Base-by-base conservation (phyloP, 2,113 vertebrate species). In the Salvelinus namaycush region DNA sequence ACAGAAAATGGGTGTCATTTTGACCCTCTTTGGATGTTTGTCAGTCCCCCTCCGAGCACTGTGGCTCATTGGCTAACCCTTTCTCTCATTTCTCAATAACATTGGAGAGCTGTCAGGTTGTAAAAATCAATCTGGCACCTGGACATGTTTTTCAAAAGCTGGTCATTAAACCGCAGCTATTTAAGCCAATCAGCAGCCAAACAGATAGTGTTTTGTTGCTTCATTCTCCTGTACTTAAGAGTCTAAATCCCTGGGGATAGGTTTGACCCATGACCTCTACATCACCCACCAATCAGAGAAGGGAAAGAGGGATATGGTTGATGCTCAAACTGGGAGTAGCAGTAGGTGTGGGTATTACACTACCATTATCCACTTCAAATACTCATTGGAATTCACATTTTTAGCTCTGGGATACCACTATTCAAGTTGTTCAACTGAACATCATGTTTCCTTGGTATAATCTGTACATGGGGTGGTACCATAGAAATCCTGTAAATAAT, bases 71-170 rank as follows among this genome's bases (percentile, higher is more conserved):
- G 16, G 72, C 57, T 67, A 12, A 79, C 14, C 39, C 9, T 44
- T 44, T 75, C 74, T 26, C 20, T 48, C n/a, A 18, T 68, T 70
- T n/a, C 67, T 80, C 72, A 16, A 70, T 76, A 51, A 76, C 75
- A 69, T 78, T 24, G 73, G 39, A 68, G 62, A 76, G 75, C 48
- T 75, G 86, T 79, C 71, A 79, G 77, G 73, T 81, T 59, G 48
- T 3, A 11, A 77, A 73, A 76, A 82, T 81, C 70, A 22, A 86
- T 81, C 74, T 22, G 0, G 26, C 59, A 5, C 64, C 39, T 75
- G 70, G 76, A 80, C 79, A 66, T 34, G 57, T 57, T 70, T 74
- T 68, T 82, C 68, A 81, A 69, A 81, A 76, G 79, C 76, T 71
- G 78, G 74, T 59, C 80, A 68, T 77, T 77, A 75, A 83, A 76